Percentiles rank a stretch among this genome's conserved stretches.
Evolutionary conservation across 1,140 invertebrate species (phyloP).

Genomic region (Patella vulgata): DNA sequence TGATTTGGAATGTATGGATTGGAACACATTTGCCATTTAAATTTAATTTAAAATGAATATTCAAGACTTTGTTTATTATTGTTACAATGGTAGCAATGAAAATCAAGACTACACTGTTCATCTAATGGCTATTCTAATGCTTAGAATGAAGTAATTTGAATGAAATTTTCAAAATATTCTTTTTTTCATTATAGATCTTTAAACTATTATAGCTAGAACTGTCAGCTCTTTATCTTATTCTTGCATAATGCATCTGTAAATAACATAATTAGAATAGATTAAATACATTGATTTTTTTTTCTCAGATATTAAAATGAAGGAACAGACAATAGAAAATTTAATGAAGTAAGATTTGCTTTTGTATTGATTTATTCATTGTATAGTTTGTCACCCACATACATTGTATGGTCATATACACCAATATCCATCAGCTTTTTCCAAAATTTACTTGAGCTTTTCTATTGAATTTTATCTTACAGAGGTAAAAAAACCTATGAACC

Average conservation of each 20-base stretch:
- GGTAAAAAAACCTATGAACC: constrained; percentile 93
- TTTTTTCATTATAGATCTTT: no score
- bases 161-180: no score
- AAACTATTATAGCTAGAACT: no score
- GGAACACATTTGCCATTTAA: no score
- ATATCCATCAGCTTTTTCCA: not conserved
- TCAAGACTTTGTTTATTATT: no score
- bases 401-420: not conserved
- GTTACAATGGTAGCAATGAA: no score
- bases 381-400: not conserved
- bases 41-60: no score
- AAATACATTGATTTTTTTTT: constrained; percentile 30
- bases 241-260: not conserved
- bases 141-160: no score
- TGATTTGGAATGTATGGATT: no score
- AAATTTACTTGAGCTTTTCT: not conserved
- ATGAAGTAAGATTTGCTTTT: constrained; percentile 71
- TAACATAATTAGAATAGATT: not conserved
- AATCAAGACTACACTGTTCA: no score
- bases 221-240: no score
- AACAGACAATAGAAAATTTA: constrained; percentile 94
- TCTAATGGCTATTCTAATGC: not conserved
- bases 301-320: constrained; percentile 97
- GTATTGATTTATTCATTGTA: not conserved
- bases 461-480: constrained; percentile 52